phyloP scores from a whole-genome alignment of 2,113 vertebrate genomes.

The Hystrix brachyura region DNA sequence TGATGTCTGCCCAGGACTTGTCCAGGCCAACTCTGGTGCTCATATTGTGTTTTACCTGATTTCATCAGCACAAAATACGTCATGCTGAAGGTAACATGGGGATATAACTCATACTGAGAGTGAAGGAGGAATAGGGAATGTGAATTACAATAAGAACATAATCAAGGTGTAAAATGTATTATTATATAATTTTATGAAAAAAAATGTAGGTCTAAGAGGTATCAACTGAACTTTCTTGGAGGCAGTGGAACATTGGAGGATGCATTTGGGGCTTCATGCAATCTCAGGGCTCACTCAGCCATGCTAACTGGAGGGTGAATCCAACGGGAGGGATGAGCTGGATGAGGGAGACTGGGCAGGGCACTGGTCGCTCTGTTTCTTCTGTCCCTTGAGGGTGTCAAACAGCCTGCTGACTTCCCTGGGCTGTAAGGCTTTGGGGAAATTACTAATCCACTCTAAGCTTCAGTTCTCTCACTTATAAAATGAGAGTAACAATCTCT shows the following conservation, averaged over 20 bases:
- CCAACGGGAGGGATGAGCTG: background rate
- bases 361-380: background rate
- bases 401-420: background rate
- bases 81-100: background rate
- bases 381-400: background rate
- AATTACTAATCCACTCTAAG: background rate
- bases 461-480: background rate
- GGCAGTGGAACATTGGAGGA: background rate
- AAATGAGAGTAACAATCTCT: constrained; percentile 14
- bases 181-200: background rate
- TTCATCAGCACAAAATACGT: background rate
- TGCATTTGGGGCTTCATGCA: background rate
- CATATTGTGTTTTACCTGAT: background rate
- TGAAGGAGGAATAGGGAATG: background rate
- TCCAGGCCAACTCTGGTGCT: background rate
- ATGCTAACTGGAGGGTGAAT: background rate
- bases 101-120: background rate
- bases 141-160: background rate
- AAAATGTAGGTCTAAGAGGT: background rate
- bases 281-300: background rate
- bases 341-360: background rate
- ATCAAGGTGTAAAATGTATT: background rate
- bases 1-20: background rate
- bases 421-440: background rate
- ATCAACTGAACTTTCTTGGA: background rate